These are phyloP conservation scores for Emydura subglobosa DNA, from an alignment of 2,113 vertebrate species.

Conservation along the genomic window DNA sequence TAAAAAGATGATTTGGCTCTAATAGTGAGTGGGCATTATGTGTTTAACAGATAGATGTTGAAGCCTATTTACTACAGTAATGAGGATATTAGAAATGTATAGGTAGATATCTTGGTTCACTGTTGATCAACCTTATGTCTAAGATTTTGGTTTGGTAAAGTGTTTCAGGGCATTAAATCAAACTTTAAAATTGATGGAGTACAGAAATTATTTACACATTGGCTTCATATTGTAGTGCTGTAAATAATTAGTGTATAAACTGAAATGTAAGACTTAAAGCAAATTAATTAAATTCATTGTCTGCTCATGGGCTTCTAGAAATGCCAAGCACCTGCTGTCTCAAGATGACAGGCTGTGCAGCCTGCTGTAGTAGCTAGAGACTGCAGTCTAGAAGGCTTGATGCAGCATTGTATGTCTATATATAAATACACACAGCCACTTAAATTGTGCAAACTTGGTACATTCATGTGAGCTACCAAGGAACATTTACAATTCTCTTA, in stretches of 20 bases:
- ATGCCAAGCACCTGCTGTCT: background rate
- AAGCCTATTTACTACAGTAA: background rate
- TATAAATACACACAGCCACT: accelerated
- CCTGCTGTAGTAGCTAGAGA: accelerated
- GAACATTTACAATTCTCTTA: background rate
- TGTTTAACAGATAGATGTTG: background rate
- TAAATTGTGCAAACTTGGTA: too few species aligned
- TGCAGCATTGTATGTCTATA: background rate
- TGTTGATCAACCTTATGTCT: background rate
- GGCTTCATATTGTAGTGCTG: accelerated
- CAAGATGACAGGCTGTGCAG: background rate
- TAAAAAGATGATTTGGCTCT: background rate
- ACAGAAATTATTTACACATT: accelerated
- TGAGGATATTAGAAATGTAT: background rate
- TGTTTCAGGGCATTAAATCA: background rate
- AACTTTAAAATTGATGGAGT: too few species aligned
- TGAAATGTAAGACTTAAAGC: background rate
- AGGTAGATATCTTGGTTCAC: background rate
- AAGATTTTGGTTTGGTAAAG: too few species aligned
- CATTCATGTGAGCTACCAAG: accelerated
- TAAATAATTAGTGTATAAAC: background rate
- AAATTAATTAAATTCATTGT: background rate
- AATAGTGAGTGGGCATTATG: background rate
- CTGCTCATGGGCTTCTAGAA: background rate
- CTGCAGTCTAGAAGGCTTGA: background rate